Percentiles rank a stretch among this genome's conserved stretches.
Evolutionary conservation across 2,113 vertebrate genomes (phyloP).

Genomic region (Neoarius graeffei): DNA sequence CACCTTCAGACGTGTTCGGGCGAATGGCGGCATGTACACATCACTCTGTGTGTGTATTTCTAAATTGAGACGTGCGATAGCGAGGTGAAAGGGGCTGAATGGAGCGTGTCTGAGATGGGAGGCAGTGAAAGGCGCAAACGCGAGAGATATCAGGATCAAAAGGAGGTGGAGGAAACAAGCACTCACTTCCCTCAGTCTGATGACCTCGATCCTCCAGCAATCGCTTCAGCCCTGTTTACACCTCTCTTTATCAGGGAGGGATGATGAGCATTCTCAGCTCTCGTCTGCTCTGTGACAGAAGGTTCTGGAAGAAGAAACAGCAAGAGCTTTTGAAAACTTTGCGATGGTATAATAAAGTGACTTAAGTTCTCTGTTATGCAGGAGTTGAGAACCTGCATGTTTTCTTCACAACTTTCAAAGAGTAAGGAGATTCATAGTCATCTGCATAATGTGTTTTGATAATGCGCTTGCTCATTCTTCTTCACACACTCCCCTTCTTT

Average conservation of each 20-base stretch:
- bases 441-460: neutral
- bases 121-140: conserved; percentile 34
- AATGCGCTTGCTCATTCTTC: neutral
- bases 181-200: neutral
- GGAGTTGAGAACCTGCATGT: neutral
- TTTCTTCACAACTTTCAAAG: neutral
- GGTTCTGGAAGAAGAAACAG: neutral
- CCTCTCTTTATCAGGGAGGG: neutral
- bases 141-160: conserved; percentile 51
- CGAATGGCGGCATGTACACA: neutral
- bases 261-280: neutral
- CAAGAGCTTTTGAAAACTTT: neutral
- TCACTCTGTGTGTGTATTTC: conserved; percentile 19
- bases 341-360: neutral
- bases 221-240: neutral
- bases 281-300: neutral
- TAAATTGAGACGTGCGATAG: conserved; percentile 46
- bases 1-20: conserved; percentile 52
- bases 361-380: neutral
- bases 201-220: neutral
- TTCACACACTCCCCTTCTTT: neutral
- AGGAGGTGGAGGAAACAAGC: conserved; percentile 22
- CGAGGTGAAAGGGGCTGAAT: conserved; percentile 20
- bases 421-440: neutral
- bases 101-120: conserved; percentile 27